Base-by-base conservation (phyloP, 2,888 invertebrate species). In the Drosophila paranaensis region DNA sequence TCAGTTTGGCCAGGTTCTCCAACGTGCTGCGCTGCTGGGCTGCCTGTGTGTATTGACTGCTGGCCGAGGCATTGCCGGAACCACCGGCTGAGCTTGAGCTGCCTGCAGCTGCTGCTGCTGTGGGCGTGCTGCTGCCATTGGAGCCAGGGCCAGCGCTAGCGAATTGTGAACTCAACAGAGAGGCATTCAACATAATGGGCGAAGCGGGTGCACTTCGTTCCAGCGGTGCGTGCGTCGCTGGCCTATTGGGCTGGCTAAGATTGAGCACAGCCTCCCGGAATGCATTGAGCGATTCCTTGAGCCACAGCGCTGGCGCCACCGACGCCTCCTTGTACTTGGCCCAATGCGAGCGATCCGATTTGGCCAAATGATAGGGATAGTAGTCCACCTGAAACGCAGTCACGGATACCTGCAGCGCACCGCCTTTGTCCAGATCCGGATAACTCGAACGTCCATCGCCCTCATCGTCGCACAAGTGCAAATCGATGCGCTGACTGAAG, bases 381-480 rank as follows among this genome's bases (percentile, higher is more conserved):
- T 97, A 96, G 92, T 99, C 99, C 2, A 98, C 94, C 93, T 97
- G 97, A 93, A 96, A 96, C 91, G 96, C 96, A 76, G 96, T 95
- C 45, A 99, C 94, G 0, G 97, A 96, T 68, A 99, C 95, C 94
- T 99, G 99, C 60, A 99, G 93, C 0, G 99, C 98, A 2, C 98
- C 99, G 2, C 98, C 98, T 77, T 97, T 96, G 81, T 96, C 95
- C 30, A 98, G 93, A 45, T 96, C 96, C 0, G 97, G 97, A 93
- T 97, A 96, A 71, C 95, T 95, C 0, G 97, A 97, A 78, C 97
- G 94, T 2, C 97, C 97, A 93, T 95, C 94, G 81, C 97, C 97
- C 71, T 96, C 96, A 92, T 99, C 99, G 92, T 99, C 99, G 91
- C 98, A 98, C 40, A 99, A 94, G 93, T 99, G 99, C 70, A 99